Evolutionary conservation across 2,888 invertebrate genomes (phyloP), one percentile per base, ranked within the genome.

Genomic region (Thereva unica): DNA sequence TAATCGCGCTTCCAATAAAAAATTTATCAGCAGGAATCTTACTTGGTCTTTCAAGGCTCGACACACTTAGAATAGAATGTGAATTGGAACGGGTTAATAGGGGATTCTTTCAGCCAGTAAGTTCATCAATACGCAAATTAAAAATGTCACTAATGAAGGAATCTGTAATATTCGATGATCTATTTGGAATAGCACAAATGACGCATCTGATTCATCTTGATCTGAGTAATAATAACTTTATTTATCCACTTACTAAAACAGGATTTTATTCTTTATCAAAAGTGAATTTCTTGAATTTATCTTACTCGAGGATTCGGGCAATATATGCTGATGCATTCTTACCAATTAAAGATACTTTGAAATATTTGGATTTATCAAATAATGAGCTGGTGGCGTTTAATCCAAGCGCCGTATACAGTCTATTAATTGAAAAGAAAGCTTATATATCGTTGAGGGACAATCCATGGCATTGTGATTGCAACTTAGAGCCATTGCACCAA

Each of bases 101-200:
- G 23, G 71, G 73, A 3, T 75, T 79, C 40, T 71, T 79, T 49
- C 78, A 78, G 50, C 77, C 79, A 0, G 73, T 79, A 0, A 77
- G 78, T 64, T 64, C 71, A 2, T 76, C 76, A 0, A 68, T 79
- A 2, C 68, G 68, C 1, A 71, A 73, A 10, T 65, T 79, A 3
- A 70, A 68, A n/a, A 49, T 79, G 2, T 74, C 74, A 67, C 71
- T 70, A 1, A 72, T 73, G 9, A 61, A 76, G 0, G 9, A 7
- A 0, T 70, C 76, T 3, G 42, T 67, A 0, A 72, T 73, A 12
- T 64, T 71, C 6, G 64, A 69, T 1, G 74, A 71, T 41, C 55
- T 75, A 3, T 78, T 79, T 47, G 75, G 74, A 4, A 72, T 73
- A 3, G 74, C 74, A 9, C 41, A 55, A 45, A 67, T 79, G 66